phyloP scores from a whole-genome alignment of 2,888 invertebrate species.

The Apotomis betuletana region DNA sequence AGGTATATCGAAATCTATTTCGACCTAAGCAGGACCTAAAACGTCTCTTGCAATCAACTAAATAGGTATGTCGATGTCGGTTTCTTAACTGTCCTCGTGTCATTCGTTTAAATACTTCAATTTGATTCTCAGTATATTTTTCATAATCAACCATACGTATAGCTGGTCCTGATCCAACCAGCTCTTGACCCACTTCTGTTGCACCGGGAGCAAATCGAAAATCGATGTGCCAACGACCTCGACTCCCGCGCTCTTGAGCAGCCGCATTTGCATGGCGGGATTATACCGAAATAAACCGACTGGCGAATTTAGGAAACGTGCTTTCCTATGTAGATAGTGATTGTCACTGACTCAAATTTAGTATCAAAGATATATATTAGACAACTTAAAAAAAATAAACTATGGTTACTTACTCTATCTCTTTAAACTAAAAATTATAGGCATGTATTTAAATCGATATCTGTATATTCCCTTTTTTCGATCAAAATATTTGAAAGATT shows the following conservation, averaged over 20 bases:
- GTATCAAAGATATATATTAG: no score
- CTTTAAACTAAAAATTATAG: no score
- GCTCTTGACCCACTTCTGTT: conserved; percentile 79
- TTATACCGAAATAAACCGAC: conserved; percentile 11
- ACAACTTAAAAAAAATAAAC: no score
- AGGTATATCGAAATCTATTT: no score
- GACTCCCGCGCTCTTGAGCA: conserved; percentile 53
- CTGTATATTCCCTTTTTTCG: no score
- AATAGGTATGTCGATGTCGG: no score
- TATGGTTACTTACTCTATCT: no score
- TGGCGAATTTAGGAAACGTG: background rate
- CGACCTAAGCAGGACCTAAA: no score
- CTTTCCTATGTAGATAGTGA: background rate
- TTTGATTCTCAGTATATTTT: background rate
- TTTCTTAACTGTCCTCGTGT: background rate
- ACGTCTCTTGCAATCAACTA: no score
- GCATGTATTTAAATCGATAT: no score
- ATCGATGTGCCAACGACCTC: conserved; percentile 74
- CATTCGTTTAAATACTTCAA: background rate
- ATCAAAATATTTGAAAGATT: no score
- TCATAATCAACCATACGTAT: conserved; percentile 4
- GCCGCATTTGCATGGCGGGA: conserved; percentile 58
- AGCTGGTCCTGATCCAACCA: conserved; percentile 56
- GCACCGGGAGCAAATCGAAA: conserved; percentile 78
- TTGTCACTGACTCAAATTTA: background rate